These are phyloP conservation scores for Drosophila insularis DNA, from an alignment of 1,140 invertebrate species.

Conservation along the genomic window DNA sequence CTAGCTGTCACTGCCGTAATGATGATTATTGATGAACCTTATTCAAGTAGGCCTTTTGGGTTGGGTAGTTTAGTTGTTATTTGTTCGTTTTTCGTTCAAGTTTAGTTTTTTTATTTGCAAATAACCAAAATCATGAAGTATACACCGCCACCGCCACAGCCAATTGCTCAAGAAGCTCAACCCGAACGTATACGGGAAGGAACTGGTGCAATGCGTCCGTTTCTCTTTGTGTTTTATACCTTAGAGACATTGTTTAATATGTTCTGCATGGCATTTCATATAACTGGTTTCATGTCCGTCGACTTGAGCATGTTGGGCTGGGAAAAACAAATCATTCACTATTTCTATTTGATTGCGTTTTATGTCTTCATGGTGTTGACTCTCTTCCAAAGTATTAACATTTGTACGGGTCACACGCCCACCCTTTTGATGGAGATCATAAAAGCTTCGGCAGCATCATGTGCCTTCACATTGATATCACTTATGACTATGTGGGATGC, in stretches of 20 bases:
- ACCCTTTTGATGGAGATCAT: constrained; percentile 15
- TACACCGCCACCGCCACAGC: neutral
- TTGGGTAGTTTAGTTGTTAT: too few species aligned
- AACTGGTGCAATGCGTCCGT: constrained; percentile 26
- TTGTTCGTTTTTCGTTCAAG: neutral
- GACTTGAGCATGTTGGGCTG: neutral
- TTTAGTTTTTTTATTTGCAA: neutral
- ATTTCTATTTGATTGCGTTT: constrained; percentile 25
- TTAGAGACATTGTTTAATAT: constrained; percentile 38
- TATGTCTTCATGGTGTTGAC: constrained; percentile 38
- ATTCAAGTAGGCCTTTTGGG: neutral
- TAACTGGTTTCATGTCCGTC: constrained; percentile 25
- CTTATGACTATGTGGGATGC: constrained; percentile 40
- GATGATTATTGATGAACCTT: neutral
- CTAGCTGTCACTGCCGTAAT: neutral
- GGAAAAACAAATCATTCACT: constrained; percentile 18
- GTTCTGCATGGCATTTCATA: constrained; percentile 35
- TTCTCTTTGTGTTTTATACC: constrained; percentile 39
- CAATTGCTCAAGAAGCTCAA: neutral
- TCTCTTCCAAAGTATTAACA: constrained; percentile 41
- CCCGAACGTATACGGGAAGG: neutral
- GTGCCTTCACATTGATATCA: constrained; percentile 26
- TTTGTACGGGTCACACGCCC: constrained; percentile 37
- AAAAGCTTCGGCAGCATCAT: constrained; percentile 15
- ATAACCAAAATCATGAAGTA: neutral